Evolutionary conservation across 2,113 vertebrate genomes (phyloP).

Genomic region (Rafetus swinhoei): DNA sequence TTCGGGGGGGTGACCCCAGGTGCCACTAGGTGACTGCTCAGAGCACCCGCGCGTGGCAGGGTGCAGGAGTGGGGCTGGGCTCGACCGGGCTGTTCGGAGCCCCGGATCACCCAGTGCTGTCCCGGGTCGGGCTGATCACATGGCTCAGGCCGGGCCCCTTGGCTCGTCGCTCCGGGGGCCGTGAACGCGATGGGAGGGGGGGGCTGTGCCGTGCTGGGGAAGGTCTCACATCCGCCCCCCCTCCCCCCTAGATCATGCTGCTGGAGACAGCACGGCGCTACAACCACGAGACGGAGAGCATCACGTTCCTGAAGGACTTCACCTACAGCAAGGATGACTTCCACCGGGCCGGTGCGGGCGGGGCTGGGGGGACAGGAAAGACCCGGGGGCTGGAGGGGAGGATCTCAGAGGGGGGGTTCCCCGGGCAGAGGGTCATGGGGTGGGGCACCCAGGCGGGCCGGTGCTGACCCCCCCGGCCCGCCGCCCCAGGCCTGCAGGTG

Average conservation of each 20-base stretch:
- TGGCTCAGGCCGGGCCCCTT: no score
- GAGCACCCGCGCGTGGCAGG: no score
- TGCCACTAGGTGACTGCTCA: no score
- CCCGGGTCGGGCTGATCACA: no score
- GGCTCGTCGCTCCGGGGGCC: no score
- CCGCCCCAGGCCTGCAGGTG: slow-evolving; percentile 73
- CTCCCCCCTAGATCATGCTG: slow-evolving; percentile 75
- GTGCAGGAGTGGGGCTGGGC: no score
- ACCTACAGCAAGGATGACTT: slow-evolving; percentile 82
- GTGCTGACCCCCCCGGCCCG: background rate
- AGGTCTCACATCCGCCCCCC: background rate
- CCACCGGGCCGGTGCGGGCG: slow-evolving; percentile 72
- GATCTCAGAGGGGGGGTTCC: no score
- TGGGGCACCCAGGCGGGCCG: background rate
- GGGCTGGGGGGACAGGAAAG: background rate
- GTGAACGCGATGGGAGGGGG: no score
- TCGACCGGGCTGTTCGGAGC: no score
- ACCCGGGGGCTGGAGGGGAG: no score
- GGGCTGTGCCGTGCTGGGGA: no score
- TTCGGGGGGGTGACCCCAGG: background rate
- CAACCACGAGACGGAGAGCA: slow-evolving; percentile 78
- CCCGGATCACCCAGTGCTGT: background rate
- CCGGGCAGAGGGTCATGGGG: rapidly evolving
- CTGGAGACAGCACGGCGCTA: slow-evolving; percentile 79
- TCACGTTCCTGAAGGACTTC: slow-evolving; percentile 81